phyloP scores from a whole-genome alignment of 2,888 invertebrate genomes.

The Tipula lateralis region DNA sequence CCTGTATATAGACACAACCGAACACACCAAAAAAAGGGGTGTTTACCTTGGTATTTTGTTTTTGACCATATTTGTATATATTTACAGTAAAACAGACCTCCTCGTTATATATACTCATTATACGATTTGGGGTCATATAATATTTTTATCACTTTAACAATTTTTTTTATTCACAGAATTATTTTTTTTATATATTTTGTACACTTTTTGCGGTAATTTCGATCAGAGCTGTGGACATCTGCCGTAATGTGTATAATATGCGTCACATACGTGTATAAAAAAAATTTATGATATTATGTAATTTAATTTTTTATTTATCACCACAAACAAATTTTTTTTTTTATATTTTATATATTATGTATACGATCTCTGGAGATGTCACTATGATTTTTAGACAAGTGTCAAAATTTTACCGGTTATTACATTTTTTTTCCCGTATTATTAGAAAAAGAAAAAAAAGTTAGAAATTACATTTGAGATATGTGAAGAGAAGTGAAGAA shows the following conservation, averaged over 20 bases:
- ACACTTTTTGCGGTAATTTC: conserved; percentile 11
- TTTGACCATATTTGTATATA: background rate
- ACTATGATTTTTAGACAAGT: conserved; percentile 26
- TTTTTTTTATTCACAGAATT: background rate
- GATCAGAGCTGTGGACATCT: background rate
- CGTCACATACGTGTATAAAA: background rate
- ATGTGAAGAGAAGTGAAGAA: conserved; percentile 24
- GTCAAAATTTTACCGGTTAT: conserved; percentile 14
- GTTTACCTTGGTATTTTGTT: background rate
- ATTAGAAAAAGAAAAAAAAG: conserved; percentile 19
- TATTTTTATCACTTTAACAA: background rate
- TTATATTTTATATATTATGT: background rate
- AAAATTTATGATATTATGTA: background rate
- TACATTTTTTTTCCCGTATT: background rate
- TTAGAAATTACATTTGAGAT: background rate
- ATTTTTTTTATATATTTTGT: background rate
- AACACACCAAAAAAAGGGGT: background rate
- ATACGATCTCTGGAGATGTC: conserved; percentile 30
- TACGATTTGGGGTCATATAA: background rate
- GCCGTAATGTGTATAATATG: background rate
- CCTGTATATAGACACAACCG: background rate
- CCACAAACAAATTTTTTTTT: conserved; percentile 1
- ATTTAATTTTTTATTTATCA: background rate
- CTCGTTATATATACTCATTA: background rate
- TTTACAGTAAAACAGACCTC: background rate